Evolutionary conservation across 1,140 invertebrate genomes (phyloP), one percentile per base, ranked within the genome.

Genomic region (Plutomurus gul): DNA sequence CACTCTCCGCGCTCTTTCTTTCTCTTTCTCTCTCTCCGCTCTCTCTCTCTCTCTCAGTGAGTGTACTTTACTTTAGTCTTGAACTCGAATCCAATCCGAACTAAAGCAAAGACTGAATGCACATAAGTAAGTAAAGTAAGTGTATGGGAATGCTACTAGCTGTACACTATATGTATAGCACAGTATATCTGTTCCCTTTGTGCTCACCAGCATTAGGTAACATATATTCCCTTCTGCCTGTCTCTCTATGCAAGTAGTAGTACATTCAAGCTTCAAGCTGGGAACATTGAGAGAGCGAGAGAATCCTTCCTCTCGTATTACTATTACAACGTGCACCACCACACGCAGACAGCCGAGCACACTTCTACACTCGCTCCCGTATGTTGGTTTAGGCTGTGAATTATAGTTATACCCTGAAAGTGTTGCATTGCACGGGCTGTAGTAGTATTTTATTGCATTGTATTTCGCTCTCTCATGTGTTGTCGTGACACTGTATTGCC

Each of bases 71-170:
- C n/a, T n/a, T n/a, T n/a, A n/a, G n/a, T n/a, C 51, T 56, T 56
- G 20, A 56, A 56, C 51, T 56, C 25, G 51, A 56, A 56, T 56
- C 51, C 51, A 56, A 56, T 56, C 51, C 51, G 25, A 56, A 56
- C 51, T 25, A 51, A 6, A 16, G 20, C 20, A 22, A 8, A 51
- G 25, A 51, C 43, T 46, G 16, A 47, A 16, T 6, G 20, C 13
- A 47, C n/a, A 27, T 56, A 30, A 13, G 25, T 56, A 56, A 16
- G 7, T 22, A 56, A 25, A 27, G 5, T 10, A 60, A 65, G 16
- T 36, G 7, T 36, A 65, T 36, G 56, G 36, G 56, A 65, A 65
- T 51, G 6, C 18, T 22, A 8, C 25, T 18, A 25, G n/a, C n/a
- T n/a, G n/a, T n/a, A n/a, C n/a, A n/a, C n/a, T n/a, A n/a, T n/a